phyloP scores from a whole-genome alignment of 2,113 vertebrate genomes.

The Martes martes region DNA sequence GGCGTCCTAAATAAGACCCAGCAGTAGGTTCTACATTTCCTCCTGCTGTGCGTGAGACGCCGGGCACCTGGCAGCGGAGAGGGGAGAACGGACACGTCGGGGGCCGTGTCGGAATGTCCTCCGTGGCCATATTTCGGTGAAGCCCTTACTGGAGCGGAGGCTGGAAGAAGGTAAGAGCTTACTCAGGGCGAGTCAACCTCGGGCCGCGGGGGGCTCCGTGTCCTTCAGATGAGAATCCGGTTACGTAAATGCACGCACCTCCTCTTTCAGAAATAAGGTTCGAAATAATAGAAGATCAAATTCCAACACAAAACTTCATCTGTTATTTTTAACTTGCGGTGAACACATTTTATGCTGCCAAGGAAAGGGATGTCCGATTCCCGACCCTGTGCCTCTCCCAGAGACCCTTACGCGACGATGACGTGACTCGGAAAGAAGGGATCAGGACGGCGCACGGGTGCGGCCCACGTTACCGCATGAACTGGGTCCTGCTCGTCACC shows the following conservation, averaged over 20 bases:
- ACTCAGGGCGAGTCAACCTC: not conserved
- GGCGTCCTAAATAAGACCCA: not conserved
- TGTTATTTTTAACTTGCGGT: not conserved
- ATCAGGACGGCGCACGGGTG: rapidly evolving
- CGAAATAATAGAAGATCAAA: constrained; percentile 15
- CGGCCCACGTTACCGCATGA: rapidly evolving
- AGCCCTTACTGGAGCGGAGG: not conserved
- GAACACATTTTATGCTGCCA: not conserved
- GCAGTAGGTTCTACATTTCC: not conserved
- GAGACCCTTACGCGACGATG: rapidly evolving
- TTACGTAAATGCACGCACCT: constrained; percentile 25
- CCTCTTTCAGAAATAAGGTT: not conserved
- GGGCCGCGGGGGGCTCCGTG: not conserved
- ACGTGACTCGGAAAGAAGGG: rapidly evolving
- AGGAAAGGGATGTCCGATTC: not conserved
- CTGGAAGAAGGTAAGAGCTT: not conserved
- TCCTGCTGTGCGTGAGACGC: not conserved
- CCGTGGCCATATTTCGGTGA: not conserved
- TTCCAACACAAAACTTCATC: not conserved
- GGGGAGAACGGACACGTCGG: too few relatives aligned
- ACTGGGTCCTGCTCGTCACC: rapidly evolving
- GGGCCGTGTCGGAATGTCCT: not conserved
- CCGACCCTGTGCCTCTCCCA: rapidly evolving
- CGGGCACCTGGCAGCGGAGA: not conserved
- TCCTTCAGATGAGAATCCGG: constrained; percentile 45